phyloP scores from a whole-genome alignment of 2,888 invertebrate species.

The Campoletis raptor region DNA sequence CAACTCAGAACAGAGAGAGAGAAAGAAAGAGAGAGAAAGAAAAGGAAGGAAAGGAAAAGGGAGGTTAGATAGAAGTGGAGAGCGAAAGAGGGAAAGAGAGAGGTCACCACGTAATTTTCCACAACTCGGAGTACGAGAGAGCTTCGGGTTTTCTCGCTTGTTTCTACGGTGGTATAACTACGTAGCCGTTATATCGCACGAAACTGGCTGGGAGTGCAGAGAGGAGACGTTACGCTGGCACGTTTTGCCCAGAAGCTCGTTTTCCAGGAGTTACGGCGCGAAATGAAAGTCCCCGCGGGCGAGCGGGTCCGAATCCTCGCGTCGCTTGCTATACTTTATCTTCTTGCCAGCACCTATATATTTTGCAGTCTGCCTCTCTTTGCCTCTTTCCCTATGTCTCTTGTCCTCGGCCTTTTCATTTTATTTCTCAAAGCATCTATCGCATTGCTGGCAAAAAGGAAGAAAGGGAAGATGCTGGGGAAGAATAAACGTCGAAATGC shows the following conservation, averaged over 20 bases:
- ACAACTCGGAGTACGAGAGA: slow-evolving; percentile 45
- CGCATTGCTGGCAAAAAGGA: slow-evolving; percentile 26
- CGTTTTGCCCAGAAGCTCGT: slow-evolving; percentile 66
- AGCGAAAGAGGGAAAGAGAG: slow-evolving; percentile 25
- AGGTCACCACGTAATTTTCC: slow-evolving; percentile 68
- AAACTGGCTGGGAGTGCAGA: not conserved
- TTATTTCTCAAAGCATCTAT: slow-evolving; percentile 44
- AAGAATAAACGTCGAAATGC: slow-evolving; percentile 47
- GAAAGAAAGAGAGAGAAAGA: slow-evolving; percentile 26
- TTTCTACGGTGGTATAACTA: slow-evolving; percentile 48
- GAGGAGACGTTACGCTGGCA: slow-evolving; percentile 57
- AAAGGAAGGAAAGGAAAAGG: slow-evolving; percentile 27
- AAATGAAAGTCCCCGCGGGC: slow-evolving; percentile 76
- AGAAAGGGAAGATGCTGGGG: slow-evolving; percentile 15
- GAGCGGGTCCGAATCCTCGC: slow-evolving; percentile 59
- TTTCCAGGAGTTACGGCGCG: slow-evolving; percentile 74
- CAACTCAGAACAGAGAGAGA: not conserved
- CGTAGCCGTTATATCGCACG: slow-evolving; percentile 40
- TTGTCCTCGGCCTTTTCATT: slow-evolving; percentile 19
- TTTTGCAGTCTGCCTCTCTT: slow-evolving; percentile 47
- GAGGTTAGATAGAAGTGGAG: slow-evolving; percentile 5
- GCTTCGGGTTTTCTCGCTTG: slow-evolving; percentile 50
- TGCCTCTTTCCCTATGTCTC: slow-evolving; percentile 20
- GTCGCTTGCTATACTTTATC: slow-evolving; percentile 51
- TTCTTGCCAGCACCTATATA: slow-evolving; percentile 37